Conservation (phyloP, 2,797 vertebrate genomes). For the Leontocebus nigricollis region DNA sequence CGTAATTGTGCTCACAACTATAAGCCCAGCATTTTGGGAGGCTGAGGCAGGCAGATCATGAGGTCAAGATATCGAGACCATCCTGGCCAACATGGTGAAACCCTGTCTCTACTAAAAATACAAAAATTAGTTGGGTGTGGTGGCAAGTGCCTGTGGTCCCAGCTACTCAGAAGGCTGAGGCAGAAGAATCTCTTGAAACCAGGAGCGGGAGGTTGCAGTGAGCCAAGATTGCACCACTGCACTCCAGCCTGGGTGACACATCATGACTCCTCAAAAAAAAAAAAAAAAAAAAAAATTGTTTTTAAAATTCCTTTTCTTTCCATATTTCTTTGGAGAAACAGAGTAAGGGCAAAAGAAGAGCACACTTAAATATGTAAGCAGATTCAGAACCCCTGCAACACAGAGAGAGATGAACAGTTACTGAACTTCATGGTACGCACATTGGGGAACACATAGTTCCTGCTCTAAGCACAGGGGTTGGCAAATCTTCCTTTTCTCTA, state of each 20-base stretch:
- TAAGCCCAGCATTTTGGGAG: not conserved
- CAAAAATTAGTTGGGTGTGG: not conserved
- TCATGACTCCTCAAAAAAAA: not conserved
- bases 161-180: not conserved
- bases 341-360: not conserved
- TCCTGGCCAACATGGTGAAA: not conserved
- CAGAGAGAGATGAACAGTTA: not conserved
- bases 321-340: not conserved
- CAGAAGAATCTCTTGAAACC: not conserved
- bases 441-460: not conserved
- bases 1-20: not conserved
- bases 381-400: conserved; percentile 4
- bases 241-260: not conserved
- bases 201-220: not conserved
- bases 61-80: not conserved
- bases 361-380: not conserved
- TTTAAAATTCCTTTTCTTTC: not conserved
- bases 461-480: not conserved
- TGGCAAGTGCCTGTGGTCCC: no score
- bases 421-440: not conserved
- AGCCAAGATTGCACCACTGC: rapidly evolving
- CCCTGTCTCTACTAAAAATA: not conserved
- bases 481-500: not conserved
- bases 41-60: not conserved
- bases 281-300: not conserved